Conservation (phyloP, 2,888 invertebrate species). For the Phortica magna region DNA sequence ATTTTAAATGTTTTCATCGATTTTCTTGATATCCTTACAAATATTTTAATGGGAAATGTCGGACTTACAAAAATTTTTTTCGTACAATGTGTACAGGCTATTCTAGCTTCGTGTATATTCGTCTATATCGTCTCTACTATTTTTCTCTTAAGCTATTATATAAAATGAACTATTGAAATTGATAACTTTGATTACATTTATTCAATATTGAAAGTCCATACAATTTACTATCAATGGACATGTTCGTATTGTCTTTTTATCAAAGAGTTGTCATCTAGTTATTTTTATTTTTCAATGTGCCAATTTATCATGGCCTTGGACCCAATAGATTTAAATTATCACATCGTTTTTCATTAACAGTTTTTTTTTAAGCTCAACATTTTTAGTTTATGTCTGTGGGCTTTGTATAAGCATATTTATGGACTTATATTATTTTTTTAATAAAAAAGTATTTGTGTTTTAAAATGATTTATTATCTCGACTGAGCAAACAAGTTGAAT, state of each 20-base stretch:
- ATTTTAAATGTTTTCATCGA: too few relatives aligned
- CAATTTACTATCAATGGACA: too few relatives aligned
- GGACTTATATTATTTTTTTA: not conserved
- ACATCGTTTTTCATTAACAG: slow-evolving; percentile 65
- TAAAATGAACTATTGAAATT: too few relatives aligned
- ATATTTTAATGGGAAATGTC: too few relatives aligned
- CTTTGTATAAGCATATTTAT: not conserved
- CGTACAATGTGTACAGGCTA: too few relatives aligned
- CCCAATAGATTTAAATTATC: slow-evolving; percentile 72
- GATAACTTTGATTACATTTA: too few relatives aligned
- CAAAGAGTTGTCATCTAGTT: slow-evolving; percentile 37
- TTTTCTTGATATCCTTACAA: too few relatives aligned
- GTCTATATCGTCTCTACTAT: too few relatives aligned
- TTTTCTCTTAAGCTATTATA: too few relatives aligned
- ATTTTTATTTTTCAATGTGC: slow-evolving; percentile 43
- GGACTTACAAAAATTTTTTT: too few relatives aligned
- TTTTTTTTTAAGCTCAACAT: slow-evolving; percentile 10
- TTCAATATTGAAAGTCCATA: too few relatives aligned
- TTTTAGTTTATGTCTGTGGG: not conserved
- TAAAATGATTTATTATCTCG: not conserved
- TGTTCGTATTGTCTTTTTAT: not conserved
- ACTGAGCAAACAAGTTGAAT: not conserved
- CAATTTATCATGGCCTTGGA: slow-evolving; percentile 63
- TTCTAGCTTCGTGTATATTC: too few relatives aligned
- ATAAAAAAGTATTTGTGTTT: not conserved